A percentile compares a stretch with the other conserved stretches of the same genome.
Evolutionary conservation across 2,113 vertebrate species (phyloP).

Genomic region (Equus quagga): DNA sequence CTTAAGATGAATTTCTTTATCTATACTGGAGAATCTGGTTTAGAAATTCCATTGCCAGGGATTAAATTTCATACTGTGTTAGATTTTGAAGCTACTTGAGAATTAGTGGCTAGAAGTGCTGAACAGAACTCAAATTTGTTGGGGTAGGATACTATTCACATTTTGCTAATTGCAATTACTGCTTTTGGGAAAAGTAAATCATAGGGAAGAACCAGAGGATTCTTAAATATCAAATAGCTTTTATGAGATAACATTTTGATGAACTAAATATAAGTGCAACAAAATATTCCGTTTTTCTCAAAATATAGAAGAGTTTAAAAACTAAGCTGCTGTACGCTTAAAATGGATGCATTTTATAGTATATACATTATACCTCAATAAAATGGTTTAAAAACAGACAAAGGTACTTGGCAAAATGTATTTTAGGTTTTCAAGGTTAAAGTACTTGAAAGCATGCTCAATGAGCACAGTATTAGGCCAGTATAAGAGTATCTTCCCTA

Average conservation of each 20-base stretch:
- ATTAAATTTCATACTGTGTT: neutral
- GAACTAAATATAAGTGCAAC: slow-evolving; percentile 32
- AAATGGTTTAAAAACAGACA: neutral
- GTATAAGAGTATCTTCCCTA: neutral
- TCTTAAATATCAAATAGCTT: slow-evolving; percentile 32
- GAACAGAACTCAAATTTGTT: slow-evolving; percentile 12
- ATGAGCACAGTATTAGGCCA: neutral
- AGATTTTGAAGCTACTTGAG: neutral
- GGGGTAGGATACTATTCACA: neutral
- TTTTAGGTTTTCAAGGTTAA: neutral
- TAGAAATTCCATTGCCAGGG: neutral
- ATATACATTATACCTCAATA: neutral
- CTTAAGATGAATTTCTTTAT: neutral
- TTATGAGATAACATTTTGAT: slow-evolving; percentile 14
- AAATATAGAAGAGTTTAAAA: slow-evolving; percentile 36
- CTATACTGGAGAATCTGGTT: neutral
- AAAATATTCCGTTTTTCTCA: slow-evolving; percentile 18
- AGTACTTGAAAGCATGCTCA: neutral
- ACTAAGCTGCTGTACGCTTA: neutral
- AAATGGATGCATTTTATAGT: neutral
- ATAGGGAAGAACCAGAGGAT: neutral
- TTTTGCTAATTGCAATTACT: slow-evolving; percentile 2
- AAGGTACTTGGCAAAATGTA: slow-evolving; percentile 7
- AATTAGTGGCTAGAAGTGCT: neutral
- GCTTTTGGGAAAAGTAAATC: slow-evolving; percentile 21